A percentile compares a stretch with the other conserved stretches of the same genome.
phyloP scores from a whole-genome alignment of 2,113 vertebrate species.

The Cavia aperea region DNA sequence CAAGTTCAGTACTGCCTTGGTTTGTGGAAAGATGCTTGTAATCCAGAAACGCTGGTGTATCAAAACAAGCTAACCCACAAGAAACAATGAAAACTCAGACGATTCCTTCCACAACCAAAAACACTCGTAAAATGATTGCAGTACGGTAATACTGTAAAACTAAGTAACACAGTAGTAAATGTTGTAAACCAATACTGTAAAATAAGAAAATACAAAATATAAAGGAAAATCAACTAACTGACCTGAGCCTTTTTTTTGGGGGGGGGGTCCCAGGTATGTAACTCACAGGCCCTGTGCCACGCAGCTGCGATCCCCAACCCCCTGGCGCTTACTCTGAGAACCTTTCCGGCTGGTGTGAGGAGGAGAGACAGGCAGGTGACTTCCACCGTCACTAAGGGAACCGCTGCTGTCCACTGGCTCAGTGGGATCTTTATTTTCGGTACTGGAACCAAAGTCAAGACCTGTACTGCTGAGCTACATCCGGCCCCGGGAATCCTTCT shows the following conservation, averaged over 20 bases:
- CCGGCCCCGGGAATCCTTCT: not conserved
- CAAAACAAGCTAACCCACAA: not conserved
- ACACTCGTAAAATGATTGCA: not conserved
- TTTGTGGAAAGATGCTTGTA: not conserved
- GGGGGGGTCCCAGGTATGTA: too few relatives aligned
- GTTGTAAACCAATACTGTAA: not conserved
- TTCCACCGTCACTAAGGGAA: not conserved
- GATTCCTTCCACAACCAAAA: not conserved
- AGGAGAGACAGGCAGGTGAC: too few relatives aligned
- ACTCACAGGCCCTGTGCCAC: too few relatives aligned
- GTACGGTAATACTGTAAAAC: not conserved
- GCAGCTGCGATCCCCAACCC: too few relatives aligned
- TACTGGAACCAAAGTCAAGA: too few relatives aligned
- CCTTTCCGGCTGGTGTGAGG: not conserved
- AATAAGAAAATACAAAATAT: not conserved
- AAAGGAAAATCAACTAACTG: not conserved
- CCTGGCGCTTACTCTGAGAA: not conserved
- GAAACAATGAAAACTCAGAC: not conserved
- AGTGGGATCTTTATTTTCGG: not conserved
- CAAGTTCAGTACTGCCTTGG: not conserved
- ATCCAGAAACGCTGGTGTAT: not conserved
- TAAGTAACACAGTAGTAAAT: too few relatives aligned
- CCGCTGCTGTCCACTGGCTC: not conserved
- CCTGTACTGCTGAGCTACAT: too few relatives aligned
- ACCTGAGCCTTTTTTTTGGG: not conserved